A percentile compares a stretch with the other conserved stretches of the same genome.
Evolutionary conservation across 23 tunicate species (phyloP).

Genomic region (Styela clava): DNA sequence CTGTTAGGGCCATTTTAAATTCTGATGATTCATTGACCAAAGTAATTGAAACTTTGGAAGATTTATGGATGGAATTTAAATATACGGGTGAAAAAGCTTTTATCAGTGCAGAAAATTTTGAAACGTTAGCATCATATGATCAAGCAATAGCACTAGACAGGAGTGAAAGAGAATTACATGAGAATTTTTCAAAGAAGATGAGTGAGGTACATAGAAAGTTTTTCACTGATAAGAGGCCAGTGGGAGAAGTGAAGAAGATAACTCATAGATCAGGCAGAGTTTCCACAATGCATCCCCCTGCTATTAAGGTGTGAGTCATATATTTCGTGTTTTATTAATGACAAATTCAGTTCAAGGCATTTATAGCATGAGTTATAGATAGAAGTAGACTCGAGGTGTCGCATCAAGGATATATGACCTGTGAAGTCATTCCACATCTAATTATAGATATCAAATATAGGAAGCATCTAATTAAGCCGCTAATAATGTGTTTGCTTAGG

Average conservation of each 20-base stretch:
- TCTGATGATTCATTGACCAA: conserved; percentile 26
- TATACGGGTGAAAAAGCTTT: not conserved
- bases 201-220: conserved; percentile 12
- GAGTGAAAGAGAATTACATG: not conserved
- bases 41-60: conserved; percentile 36
- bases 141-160: conserved; percentile 16
- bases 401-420: too few relatives aligned
- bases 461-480: too few relatives aligned
- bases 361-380: too few relatives aligned
- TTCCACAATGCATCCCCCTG: not conserved
- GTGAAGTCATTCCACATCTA: too few relatives aligned
- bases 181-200: not conserved
- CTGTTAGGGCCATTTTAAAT: conserved; percentile 45
- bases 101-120: not conserved
- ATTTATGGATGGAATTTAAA: conserved; percentile 9
- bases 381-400: too few relatives aligned
- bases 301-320: not conserved
- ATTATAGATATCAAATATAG: too few relatives aligned
- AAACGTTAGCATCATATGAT: conserved; percentile 17
- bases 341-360: too few relatives aligned
- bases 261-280: not conserved
- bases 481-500: too few relatives aligned
- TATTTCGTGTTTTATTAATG: too few relatives aligned
- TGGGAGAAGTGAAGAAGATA: too few relatives aligned
- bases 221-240: not conserved